A percentile compares a stretch with the other conserved stretches of the same genome.
Evolutionary conservation across 2,888 invertebrate genomes (phyloP).

Genomic region (Eupithecia inturbata): DNA sequence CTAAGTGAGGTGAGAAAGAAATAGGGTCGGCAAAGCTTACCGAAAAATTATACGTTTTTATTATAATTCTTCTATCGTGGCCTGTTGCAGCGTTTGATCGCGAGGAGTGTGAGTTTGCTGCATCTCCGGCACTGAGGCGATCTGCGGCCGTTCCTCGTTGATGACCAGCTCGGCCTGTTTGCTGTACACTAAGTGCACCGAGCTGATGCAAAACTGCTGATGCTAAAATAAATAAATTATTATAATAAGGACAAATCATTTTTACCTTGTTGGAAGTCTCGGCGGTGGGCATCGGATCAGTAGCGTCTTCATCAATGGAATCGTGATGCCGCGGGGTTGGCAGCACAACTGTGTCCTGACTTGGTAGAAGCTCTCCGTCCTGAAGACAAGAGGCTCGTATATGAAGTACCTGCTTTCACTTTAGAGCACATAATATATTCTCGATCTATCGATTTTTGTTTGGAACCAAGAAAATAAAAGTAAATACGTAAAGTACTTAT

Average conservation of each 20-base stretch:
- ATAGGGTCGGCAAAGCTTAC: too few species aligned
- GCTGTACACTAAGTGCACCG: too few species aligned
- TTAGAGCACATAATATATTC: not conserved
- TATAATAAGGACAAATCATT: not conserved
- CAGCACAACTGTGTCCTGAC: conserved; percentile 75
- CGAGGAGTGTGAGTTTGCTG: too few species aligned
- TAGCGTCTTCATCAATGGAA: conserved; percentile 68
- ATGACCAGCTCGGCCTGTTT: too few species aligned
- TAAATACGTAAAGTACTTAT: not conserved
- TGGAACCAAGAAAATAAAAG: not conserved
- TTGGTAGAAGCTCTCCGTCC: conserved; percentile 75
- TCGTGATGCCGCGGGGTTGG: conserved; percentile 72
- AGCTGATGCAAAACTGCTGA: too few species aligned
- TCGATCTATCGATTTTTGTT: not conserved
- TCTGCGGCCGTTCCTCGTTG: too few species aligned
- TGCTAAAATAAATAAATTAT: too few species aligned
- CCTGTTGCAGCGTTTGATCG: too few species aligned
- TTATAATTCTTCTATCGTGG: too few species aligned
- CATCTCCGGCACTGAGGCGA: too few species aligned
- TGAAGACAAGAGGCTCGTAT: conserved; percentile 42
- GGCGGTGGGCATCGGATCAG: conserved; percentile 73
- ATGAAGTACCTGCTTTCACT: not conserved
- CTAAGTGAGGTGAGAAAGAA: too few species aligned
- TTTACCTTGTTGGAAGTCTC: conserved; percentile 73
- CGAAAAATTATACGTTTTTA: too few species aligned